These are phyloP conservation scores for Gorsachius magnificus DNA, from an alignment of 2,797 vertebrate species.

Conservation along the genomic window DNA sequence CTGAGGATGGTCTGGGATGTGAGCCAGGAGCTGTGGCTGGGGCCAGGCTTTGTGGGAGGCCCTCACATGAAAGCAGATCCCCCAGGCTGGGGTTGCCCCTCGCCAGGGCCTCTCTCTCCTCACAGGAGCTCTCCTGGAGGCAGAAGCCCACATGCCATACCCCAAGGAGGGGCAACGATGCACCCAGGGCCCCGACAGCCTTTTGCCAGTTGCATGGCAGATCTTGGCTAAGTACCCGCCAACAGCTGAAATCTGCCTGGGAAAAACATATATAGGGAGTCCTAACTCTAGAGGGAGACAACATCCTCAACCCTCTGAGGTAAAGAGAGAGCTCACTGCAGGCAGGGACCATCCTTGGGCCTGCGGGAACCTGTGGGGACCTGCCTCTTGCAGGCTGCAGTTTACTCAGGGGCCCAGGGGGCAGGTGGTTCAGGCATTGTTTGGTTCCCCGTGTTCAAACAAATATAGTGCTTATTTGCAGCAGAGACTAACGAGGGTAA, in stretches of 20 bases:
- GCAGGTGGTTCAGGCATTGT: too few species aligned
- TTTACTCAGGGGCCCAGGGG: background rate
- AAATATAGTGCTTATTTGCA: background rate
- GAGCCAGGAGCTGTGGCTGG: background rate
- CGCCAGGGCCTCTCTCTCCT: background rate
- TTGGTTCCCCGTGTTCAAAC: background rate
- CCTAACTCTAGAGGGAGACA: accelerated
- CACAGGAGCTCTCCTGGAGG: background rate
- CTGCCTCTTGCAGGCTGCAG: background rate
- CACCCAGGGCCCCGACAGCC: background rate
- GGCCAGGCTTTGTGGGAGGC: background rate
- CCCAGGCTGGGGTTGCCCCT: too few species aligned
- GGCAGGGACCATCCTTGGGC: background rate
- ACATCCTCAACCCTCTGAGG: background rate
- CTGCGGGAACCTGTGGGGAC: accelerated
- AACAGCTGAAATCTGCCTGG: background rate
- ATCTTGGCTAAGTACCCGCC: background rate
- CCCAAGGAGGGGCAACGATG: background rate
- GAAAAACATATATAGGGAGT: background rate
- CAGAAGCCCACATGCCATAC: accelerated
- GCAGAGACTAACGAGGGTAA: background rate
- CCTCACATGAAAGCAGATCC: background rate
- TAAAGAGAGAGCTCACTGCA: background rate
- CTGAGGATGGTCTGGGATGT: accelerated
- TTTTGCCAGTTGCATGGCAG: background rate